Evolutionary conservation across 2,797 vertebrate genomes (phyloP).

Genomic region (Sitta carolinensis): DNA sequence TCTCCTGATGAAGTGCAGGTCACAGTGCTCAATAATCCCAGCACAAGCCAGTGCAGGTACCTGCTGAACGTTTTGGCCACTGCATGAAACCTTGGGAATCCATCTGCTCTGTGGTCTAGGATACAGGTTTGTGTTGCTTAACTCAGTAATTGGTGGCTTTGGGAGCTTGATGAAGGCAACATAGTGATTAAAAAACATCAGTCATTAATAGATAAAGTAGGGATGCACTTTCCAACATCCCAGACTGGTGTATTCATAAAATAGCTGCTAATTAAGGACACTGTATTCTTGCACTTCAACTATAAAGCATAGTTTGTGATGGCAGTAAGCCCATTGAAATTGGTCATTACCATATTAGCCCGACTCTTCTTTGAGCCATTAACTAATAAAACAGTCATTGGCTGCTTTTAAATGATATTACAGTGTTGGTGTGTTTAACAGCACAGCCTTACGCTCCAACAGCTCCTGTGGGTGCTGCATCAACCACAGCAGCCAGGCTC

Average conservation of each 20-base stretch:
- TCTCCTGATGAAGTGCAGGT: not conserved
- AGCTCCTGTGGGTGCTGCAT: not conserved
- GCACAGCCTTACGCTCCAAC: not conserved
- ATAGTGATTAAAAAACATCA: not conserved
- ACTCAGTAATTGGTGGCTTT: not conserved
- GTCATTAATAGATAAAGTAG: not conserved
- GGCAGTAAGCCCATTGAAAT: conserved; percentile 54
- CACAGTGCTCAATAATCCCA: not conserved
- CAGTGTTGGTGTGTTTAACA: not conserved
- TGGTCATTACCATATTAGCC: conserved; percentile 62
- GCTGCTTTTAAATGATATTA: conserved; percentile 65
- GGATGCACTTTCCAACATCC: not conserved
- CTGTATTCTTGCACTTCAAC: conserved; percentile 16
- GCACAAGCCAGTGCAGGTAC: not conserved
- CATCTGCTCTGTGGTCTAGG: not conserved
- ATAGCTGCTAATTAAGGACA: conserved; percentile 66
- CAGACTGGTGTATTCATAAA: conserved; percentile 32
- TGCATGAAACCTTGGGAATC: not conserved
- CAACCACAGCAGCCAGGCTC: not conserved
- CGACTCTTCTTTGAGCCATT: conserved; percentile 61
- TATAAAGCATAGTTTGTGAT: conserved; percentile 55
- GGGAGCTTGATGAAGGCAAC: not conserved
- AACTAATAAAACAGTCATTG: conserved; percentile 68
- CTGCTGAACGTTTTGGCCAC: not conserved
- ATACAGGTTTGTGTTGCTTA: not conserved